Base-by-base conservation (phyloP, 2,888 invertebrate species). In the Drosophila formosana region DNA sequence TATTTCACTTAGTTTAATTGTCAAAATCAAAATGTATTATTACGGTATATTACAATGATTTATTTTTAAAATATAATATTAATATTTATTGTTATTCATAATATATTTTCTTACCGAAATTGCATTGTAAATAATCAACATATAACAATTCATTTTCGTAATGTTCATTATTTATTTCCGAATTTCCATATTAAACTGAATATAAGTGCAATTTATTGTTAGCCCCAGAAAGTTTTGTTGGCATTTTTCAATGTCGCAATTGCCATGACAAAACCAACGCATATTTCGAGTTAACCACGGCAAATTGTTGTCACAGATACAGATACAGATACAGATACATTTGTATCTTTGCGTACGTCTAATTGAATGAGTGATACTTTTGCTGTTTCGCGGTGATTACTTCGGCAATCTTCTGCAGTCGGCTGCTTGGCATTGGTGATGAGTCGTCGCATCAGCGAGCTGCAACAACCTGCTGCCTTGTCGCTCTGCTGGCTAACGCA, bases 401-500 rank as follows among this genome's bases (percentile, higher is more conserved):
- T 60, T 60, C 66, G 61, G 66, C 72, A 72, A 73, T 77, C 56
- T 68, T 46, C 1, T 18, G 32, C 43, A 65, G 46, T n/a, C 39
- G 1, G 7, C 30, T 45, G n/a, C 67, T 37, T 56, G 46, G 51
- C 49, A 52, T 73, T 70, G 73, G 46, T 61, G 60, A 23, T 26
- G 37, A 52, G 9, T 43, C 28, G 30, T 43, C 28, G 30, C 43
- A 30, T 30, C 43, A 11, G 13, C 9, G 7, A 26, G n/a, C 43
- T 30, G 4, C 18, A 30, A 41, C 9, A 28, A 34, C 3, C 28
- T 53, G 37, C 4, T 30, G 43, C 60, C 67, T 68, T 81, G 68
- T 58, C 63, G 81, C 63, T 81, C 56, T 55, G 60, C 46, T 68
- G 58, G 66, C 67, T 69, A 66, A 63, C 73, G 78, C 67, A 51